A percentile compares a stretch with the other conserved stretches of the same genome.
phyloP scores from a whole-genome alignment of 1,140 invertebrate species.

The Nomia melanderi region DNA sequence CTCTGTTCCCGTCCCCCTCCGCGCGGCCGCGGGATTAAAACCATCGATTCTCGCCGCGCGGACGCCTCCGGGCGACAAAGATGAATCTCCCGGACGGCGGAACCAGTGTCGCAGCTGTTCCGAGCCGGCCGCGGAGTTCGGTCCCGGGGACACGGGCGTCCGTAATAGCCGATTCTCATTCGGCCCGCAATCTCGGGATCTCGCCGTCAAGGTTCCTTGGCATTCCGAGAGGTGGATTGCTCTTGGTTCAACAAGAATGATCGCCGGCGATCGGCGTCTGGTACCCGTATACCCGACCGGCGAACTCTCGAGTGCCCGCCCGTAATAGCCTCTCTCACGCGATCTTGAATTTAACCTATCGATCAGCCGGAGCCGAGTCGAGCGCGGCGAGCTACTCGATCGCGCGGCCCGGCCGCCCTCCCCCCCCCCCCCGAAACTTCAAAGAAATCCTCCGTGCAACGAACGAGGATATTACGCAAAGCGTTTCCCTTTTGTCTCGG shows the following conservation, averaged over 20 bases:
- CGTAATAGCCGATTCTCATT: not conserved
- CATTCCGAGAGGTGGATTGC: slow-evolving; percentile 25
- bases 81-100: not conserved
- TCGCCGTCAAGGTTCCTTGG: slow-evolving; percentile 15
- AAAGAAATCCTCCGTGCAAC: slow-evolving; percentile 29
- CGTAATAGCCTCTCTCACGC: slow-evolving; percentile 63
- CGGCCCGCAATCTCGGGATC: not conserved
- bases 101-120: not conserved
- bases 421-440: slow-evolving; percentile 25
- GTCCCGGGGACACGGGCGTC: not conserved
- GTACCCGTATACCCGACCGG: slow-evolving; percentile 52
- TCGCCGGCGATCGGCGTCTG: slow-evolving; percentile 56
- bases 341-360: slow-evolving; percentile 64
- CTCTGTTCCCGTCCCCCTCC: not conserved
- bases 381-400: slow-evolving; percentile 51
- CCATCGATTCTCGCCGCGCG: slow-evolving; percentile 1
- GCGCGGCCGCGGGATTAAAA: slow-evolving; percentile 13
- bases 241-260: slow-evolving; percentile 44
- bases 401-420: slow-evolving; percentile 9
- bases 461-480: slow-evolving; percentile 50
- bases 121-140: not conserved
- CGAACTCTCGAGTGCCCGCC: slow-evolving; percentile 37
- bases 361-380: slow-evolving; percentile 45
- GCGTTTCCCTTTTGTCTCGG: slow-evolving; percentile 46
- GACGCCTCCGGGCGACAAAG: too few species aligned